Evolutionary conservation across 2,888 invertebrate species (phyloP).

Genomic region (Andrena bucephala): DNA sequence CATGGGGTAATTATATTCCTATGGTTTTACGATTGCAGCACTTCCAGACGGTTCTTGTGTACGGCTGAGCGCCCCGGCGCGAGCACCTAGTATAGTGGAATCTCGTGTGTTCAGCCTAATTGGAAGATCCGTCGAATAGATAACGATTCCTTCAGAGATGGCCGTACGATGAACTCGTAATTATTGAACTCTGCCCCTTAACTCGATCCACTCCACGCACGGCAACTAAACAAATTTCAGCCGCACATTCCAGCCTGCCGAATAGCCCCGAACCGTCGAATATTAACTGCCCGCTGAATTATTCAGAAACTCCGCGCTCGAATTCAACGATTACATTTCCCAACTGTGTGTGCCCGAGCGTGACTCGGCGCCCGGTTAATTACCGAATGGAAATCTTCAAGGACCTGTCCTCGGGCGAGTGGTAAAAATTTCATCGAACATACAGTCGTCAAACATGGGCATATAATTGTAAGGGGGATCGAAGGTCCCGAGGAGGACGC

Average conservation of each 20-base stretch:
- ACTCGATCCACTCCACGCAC: not conserved
- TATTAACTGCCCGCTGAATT: not conserved
- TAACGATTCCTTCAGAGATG: conserved; percentile 7
- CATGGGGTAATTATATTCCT: conserved; percentile 12
- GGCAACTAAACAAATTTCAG: too few species aligned
- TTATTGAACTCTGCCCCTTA: not conserved
- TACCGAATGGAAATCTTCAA: conserved; percentile 17
- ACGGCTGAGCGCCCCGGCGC: too few species aligned
- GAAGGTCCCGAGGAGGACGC: not conserved
- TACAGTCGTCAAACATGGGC: not conserved
- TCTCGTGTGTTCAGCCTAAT: conserved; percentile 24
- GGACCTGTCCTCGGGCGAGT: not conserved
- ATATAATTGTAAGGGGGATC: not conserved
- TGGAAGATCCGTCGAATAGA: conserved; percentile 9
- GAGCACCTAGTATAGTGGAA: conserved; percentile 6
- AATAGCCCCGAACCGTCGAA: not conserved
- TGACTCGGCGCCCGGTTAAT: conserved; percentile 12
- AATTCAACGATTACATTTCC: not conserved
- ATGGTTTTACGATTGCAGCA: conserved; percentile 9
- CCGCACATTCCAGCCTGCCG: too few species aligned
- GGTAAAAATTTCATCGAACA: not conserved
- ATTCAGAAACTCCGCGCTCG: not conserved
- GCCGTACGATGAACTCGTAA: conserved; percentile 1
- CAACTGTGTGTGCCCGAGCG: too few species aligned
- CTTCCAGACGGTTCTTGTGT: conserved; percentile 1